Evolutionary conservation across 2,797 vertebrate species (phyloP), one percentile per base, ranked within the genome.

Genomic region (Onychomys arenicola): DNA sequence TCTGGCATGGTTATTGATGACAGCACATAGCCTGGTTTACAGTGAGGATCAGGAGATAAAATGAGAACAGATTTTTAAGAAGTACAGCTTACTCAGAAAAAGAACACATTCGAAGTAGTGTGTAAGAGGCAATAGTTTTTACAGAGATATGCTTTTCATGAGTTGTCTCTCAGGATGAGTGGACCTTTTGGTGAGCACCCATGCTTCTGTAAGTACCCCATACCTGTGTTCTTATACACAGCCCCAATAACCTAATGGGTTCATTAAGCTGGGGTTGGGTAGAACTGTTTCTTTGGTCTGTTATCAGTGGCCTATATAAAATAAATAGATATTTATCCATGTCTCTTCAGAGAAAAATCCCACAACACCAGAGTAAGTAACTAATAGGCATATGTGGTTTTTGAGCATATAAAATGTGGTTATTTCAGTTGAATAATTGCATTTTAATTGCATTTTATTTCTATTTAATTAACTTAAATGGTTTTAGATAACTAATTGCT

Each of bases 401-500:
- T 46, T 49, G n/a, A 49, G 32, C 43, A n/a, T 67, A 49, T 49
- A 67, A 67, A 67, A 23, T 67, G 83, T 49, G 21, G 10, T 12
- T 67, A 67, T 49, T 84, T 67, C 61, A 67, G 61, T 11, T 14
- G 40, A 85, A 67, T 85, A 85, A 67, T 67, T 67, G 21, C 61
- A 65, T 49, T 67, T 67, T 85, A 67, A 67, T 65, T 63, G 25
- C 43, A 63, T 63, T 46, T 84, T 84, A 63, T 87, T 57, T 94
- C 7, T 77, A 21, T 65, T 67, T 84, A 78, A 80, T 96, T 87
- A 80, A 81, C 65, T 80, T 49, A 90, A 87, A 96, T 63, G 82
- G n/a, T 43, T 43, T 29, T 61, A 69, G 10, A n/a, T 55, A 78
- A 59, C 67, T 57, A 87, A 71, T 52, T 69, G 65, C 23, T 87